phyloP scores from a whole-genome alignment of 2,888 invertebrate species.

The Crocallis elinguaria region DNA sequence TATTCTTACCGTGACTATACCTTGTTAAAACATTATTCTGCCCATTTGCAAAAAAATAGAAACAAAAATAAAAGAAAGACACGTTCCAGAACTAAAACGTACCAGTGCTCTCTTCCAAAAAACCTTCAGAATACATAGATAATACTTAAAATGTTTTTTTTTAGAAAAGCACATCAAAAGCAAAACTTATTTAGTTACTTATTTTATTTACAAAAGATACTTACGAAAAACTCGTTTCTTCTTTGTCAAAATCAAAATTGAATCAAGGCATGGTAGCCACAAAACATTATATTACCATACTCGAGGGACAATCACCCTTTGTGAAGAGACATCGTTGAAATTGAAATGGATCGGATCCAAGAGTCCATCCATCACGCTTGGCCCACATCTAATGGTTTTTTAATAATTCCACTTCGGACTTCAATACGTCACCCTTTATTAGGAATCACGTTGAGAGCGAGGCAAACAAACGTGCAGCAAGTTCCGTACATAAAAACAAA shows the following conservation, averaged over 20 bases:
- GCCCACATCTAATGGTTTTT: conserved; percentile 81
- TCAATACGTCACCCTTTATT: conserved; percentile 65
- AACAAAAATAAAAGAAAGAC: too few species aligned
- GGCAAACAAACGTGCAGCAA: neutral
- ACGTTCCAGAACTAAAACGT: too few species aligned
- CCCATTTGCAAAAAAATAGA: too few species aligned
- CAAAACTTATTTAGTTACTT: too few species aligned
- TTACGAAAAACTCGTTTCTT: neutral
- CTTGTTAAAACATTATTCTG: too few species aligned
- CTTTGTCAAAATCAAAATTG: conserved; percentile 1
- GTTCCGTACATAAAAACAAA: conserved; percentile 1
- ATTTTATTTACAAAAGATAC: too few species aligned
- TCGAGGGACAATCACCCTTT: conserved; percentile 75
- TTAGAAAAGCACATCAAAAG: too few species aligned
- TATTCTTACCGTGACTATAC: too few species aligned
- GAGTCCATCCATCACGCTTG: conserved; percentile 81
- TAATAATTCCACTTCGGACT: conserved; percentile 76
- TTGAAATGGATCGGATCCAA: conserved; percentile 82
- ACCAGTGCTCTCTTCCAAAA: too few species aligned
- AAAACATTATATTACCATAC: conserved; percentile 66
- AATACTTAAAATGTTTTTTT: too few species aligned
- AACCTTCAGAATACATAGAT: too few species aligned
- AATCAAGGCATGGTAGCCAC: conserved; percentile 26
- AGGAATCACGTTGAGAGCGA: conserved; percentile 40
- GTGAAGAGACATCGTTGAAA: conserved; percentile 67